These are phyloP conservation scores for Eubasilissa regina DNA, from an alignment of 1,140 invertebrate species.

Conservation along the genomic window DNA sequence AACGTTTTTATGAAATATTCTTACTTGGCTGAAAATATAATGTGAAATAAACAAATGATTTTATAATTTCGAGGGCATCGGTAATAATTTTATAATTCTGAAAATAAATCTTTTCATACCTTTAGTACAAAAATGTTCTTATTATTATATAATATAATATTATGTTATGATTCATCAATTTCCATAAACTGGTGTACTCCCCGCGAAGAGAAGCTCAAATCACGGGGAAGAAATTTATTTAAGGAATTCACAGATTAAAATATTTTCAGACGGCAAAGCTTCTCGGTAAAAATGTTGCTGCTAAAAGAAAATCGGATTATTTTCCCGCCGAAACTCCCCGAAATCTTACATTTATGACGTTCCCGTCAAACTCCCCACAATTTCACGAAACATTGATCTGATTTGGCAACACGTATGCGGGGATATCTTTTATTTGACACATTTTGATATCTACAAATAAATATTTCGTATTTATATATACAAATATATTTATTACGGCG, in stretches of 20 bases:
- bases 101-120: too few relatives aligned
- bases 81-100: too few relatives aligned
- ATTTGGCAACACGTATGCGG: conserved; percentile 4
- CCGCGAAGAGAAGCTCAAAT: background rate
- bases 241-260: conserved; percentile 32
- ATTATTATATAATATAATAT: too few relatives aligned
- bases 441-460: conserved; percentile 40
- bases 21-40: too few relatives aligned
- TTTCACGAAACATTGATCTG: conserved; percentile 37
- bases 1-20: too few relatives aligned
- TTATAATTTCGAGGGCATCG: too few relatives aligned
- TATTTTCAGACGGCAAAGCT: conserved; percentile 9
- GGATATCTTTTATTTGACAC: conserved; percentile 41
- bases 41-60: too few relatives aligned
- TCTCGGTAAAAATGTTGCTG: conserved; percentile 34
- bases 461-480: conserved; percentile 28
- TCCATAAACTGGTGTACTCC: too few relatives aligned
- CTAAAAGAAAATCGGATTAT: conserved; percentile 40
- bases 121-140: too few relatives aligned
- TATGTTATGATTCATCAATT: too few relatives aligned
- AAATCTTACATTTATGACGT: conserved; percentile 37
- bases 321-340: conserved; percentile 21
- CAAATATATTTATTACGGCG: background rate
- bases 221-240: background rate
- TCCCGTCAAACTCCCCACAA: conserved; percentile 26